Percentiles rank a stretch among this genome's conserved stretches.
phyloP scores from a whole-genome alignment of 2,797 vertebrate genomes.

The Hylomyscus alleni region DNA sequence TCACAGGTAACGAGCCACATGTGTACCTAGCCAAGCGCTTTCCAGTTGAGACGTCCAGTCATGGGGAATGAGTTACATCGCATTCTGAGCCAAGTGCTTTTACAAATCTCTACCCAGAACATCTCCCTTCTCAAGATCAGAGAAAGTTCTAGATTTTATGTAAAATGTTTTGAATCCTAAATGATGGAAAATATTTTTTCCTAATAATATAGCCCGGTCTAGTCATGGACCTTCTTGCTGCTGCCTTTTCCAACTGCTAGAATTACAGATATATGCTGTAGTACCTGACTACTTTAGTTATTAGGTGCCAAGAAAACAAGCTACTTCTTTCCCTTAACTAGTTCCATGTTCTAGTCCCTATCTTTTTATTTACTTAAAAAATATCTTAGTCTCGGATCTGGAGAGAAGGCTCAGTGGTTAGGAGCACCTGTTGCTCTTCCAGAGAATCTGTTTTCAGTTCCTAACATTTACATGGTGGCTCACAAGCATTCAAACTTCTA shows the following conservation, averaged over 20 bases:
- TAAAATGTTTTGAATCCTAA: not conserved
- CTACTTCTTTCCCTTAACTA: not conserved
- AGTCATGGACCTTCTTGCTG: not conserved
- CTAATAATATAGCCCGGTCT: not conserved
- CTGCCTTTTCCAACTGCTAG: not conserved
- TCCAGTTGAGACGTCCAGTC: not conserved
- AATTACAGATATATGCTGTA: not conserved
- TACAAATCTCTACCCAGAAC: not conserved
- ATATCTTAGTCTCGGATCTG: too few relatives aligned
- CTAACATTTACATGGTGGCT: not conserved
- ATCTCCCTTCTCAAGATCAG: not conserved
- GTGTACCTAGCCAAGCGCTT: not conserved
- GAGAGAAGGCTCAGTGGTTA: not conserved
- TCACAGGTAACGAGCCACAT: not conserved
- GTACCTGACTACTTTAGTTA: not conserved
- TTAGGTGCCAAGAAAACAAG: conserved; percentile 2
- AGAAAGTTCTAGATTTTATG: not conserved
- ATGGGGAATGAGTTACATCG: not conserved
- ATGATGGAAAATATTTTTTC: not conserved
- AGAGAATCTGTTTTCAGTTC: not conserved
- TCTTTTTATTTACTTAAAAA: not conserved
- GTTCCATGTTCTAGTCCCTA: not conserved
- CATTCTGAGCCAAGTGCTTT: not conserved
- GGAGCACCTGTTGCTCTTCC: not conserved
- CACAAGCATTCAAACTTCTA: not conserved